Base-by-base conservation (phyloP, 2,888 invertebrate species). In the Diarsia brunnea region DNA sequence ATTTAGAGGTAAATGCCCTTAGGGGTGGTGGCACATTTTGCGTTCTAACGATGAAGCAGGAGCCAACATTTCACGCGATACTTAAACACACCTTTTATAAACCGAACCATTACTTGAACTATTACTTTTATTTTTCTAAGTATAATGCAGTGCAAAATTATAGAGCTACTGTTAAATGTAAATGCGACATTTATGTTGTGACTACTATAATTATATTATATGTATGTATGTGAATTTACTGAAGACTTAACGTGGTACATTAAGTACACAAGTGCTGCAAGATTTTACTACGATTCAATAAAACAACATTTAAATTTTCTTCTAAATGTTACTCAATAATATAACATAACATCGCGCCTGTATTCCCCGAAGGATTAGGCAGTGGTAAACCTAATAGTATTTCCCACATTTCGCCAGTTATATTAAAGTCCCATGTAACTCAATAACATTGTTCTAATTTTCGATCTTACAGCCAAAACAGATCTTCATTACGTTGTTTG, bases 1-100 rank as follows among this genome's bases (percentile, higher is more conserved):
- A 90, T 89, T 89, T 87, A 86, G 84, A 88, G 83, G 87, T 88
- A 86, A 88, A 88, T 84, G 87, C 84, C 85, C 81, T 86, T 83
- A 67, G 80, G 85, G 82, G 80, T 85, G 79, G 85, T 74, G 75
- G 82, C 71, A 77, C 73, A 87, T 82, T 87, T 85, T 66, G 67
- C 76, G 75, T 82, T 77, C 60, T 75, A 79, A 81, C 85, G 74
- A 77, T 58, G 69, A 49, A 79, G 66, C 45, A 72, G 69, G 60
- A 78, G 58, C 45, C 73, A 64, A 73, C 78, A 78, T 81, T 87
- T 72, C 73, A 85, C 65, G 69, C 76, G 75, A 80, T 79, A 80
- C 78, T 87, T 80, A 75, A 77, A 80, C 78, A 75, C 73, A 80
- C 68, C 70, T 75, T 74, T 75, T 75, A 75, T 77, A 75, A 75